Percentiles rank a stretch among this genome's conserved stretches.
Conservation (phyloP, 1,140 invertebrate genomes). For the Oncopodura yosiiana region DNA sequence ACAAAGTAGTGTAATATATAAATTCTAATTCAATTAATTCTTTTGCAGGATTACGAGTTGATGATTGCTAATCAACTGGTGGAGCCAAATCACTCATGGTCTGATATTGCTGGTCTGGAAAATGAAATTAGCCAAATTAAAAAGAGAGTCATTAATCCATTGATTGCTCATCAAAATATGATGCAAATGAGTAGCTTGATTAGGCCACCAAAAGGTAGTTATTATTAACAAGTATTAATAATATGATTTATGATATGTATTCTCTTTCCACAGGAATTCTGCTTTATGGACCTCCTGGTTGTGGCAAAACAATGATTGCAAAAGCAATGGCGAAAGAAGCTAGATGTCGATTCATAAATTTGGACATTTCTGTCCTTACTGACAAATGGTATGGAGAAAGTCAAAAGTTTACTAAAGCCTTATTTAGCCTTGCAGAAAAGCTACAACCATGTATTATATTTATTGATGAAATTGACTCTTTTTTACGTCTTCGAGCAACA, state of each 20-base stretch:
- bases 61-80: conserved; percentile 90
- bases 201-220: conserved; percentile 75
- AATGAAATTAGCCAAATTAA: conserved; percentile 74
- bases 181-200: conserved; percentile 75
- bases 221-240: too few species aligned
- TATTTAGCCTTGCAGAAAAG: conserved; percentile 87
- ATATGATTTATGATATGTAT: too few species aligned
- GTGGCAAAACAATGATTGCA: conserved; percentile 80
- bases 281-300: neutral
- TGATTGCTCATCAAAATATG: conserved; percentile 56
- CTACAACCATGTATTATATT: conserved; percentile 88
- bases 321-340: conserved; percentile 87
- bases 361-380: conserved; percentile 82
- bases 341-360: conserved; percentile 86
- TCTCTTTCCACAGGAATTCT: conserved; percentile 18
- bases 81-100: conserved; percentile 77
- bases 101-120: conserved; percentile 86
- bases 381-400: conserved; percentile 99
- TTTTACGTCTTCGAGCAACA: conserved; percentile 70
- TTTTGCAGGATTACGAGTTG: conserved; percentile 90
- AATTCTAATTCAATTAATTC: too few species aligned
- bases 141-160: conserved; percentile 85
- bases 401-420: conserved; percentile 86
- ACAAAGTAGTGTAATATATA: too few species aligned
- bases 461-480: too few species aligned